Conservation (phyloP, 1,140 invertebrate genomes). For the Diachasma alloeum region DNA sequence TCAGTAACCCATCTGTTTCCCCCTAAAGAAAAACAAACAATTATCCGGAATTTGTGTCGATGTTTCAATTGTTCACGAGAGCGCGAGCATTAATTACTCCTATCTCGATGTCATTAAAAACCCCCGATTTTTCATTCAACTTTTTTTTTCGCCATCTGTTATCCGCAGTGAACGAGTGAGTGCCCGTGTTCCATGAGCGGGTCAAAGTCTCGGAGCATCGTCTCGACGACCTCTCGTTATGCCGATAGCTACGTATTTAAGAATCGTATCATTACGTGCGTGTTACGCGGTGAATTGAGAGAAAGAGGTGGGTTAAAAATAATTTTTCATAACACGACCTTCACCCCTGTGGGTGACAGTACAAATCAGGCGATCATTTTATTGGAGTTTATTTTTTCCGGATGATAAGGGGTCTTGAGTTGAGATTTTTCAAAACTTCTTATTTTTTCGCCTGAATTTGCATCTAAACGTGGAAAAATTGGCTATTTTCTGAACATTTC, state of each 20-base stretch:
- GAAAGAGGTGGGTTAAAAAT: constrained; percentile 13
- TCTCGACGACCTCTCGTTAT: not conserved
- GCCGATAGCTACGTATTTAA: constrained; percentile 13
- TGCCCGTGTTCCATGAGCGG: not conserved
- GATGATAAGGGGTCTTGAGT: not conserved
- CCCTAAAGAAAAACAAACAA: not conserved
- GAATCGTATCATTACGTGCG: constrained; percentile 14
- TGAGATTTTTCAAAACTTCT: not conserved
- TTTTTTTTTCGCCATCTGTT: not conserved
- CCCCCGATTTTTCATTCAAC: not conserved
- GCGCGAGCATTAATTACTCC: not conserved
- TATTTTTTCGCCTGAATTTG: too few species aligned
- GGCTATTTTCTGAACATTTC: too few species aligned
- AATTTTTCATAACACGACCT: constrained; percentile 13
- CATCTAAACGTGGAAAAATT: too few species aligned
- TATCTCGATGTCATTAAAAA: not conserved
- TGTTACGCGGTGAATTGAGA: constrained; percentile 6
- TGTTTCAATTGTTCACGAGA: not conserved
- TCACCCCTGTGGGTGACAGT: not conserved
- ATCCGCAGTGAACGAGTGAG: not conserved
- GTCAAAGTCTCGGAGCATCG: not conserved
- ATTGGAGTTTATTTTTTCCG: not conserved
- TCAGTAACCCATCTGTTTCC: not conserved
- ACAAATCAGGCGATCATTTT: not conserved
- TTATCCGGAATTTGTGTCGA: not conserved